phyloP scores from a whole-genome alignment of 2,888 invertebrate genomes.

The Caenorhabditis parvicauda region DNA sequence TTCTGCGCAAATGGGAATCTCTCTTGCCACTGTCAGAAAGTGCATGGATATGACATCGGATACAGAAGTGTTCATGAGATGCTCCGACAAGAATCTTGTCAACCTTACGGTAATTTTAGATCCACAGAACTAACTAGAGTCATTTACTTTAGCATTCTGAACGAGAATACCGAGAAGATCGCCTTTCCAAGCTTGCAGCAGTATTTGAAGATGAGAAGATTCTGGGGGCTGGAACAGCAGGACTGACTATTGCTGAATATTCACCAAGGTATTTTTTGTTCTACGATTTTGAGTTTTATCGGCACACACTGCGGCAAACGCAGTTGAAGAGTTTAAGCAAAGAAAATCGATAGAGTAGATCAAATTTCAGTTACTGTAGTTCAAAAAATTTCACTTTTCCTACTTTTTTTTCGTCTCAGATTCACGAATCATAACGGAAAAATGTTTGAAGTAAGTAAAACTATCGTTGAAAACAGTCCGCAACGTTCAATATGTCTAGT shows the following conservation, averaged over 20 bases:
- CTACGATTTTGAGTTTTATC: neutral
- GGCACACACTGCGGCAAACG: no score
- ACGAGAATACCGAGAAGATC: slow-evolving; percentile 20
- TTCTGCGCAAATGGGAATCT: slow-evolving; percentile 28
- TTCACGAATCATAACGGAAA: no score
- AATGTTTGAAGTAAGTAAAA: no score
- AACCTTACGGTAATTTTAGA: slow-evolving; percentile 18
- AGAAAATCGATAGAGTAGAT: no score
- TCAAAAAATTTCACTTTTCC: no score
- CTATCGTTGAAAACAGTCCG: no score
- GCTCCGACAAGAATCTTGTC: slow-evolving; percentile 27
- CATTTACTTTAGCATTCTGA: slow-evolving; percentile 17
- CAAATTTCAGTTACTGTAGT: no score
- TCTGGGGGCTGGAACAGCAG: slow-evolving; percentile 25
- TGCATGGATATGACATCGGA: slow-evolving; percentile 27
- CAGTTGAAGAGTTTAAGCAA: no score
- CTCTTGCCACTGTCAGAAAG: slow-evolving; percentile 25
- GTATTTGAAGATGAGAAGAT: slow-evolving; percentile 28
- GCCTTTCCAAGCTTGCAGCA: slow-evolving; percentile 15
- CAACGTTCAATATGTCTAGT: no score
- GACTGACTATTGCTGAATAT: slow-evolving; percentile 26
- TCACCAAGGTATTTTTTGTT: slow-evolving; percentile 7
- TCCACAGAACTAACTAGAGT: neutral
- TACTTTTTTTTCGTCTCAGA: no score
- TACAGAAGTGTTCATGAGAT: slow-evolving; percentile 23